phyloP scores from a whole-genome alignment of 2,888 invertebrate species.

The Nemurella pictetii region DNA sequence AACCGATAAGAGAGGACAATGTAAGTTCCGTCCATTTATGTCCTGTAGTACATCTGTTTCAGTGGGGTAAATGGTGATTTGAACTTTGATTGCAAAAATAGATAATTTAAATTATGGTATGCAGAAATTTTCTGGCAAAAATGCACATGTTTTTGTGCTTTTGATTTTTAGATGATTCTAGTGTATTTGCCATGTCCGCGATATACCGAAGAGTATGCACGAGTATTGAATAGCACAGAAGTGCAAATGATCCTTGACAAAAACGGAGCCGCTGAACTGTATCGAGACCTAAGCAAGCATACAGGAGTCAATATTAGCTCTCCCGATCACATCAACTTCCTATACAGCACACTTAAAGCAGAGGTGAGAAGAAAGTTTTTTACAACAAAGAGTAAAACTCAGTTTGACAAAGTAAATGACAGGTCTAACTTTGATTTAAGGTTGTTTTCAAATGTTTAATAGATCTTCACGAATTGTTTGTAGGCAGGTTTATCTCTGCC shows the following conservation, averaged over 20 bases:
- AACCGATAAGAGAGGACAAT: constrained; percentile 65
- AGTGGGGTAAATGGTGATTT: background rate
- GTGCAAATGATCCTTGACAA: constrained; percentile 56
- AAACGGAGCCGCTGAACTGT: constrained; percentile 53
- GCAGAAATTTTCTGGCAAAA: too few species aligned
- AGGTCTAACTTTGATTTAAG: too few species aligned
- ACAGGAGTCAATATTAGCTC: constrained; percentile 61
- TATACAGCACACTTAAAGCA: constrained; percentile 66
- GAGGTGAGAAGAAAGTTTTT: constrained; percentile 55
- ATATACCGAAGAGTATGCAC: constrained; percentile 60
- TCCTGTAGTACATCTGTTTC: too few species aligned
- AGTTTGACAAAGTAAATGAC: too few species aligned
- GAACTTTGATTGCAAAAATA: background rate
- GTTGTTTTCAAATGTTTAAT: too few species aligned
- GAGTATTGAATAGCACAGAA: constrained; percentile 55
- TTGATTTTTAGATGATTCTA: constrained; percentile 45
- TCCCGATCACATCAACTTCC: constrained; percentile 65
- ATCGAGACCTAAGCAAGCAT: constrained; percentile 55
- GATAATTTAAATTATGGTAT: background rate
- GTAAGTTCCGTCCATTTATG: constrained; percentile 49
- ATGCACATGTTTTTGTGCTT: too few species aligned
- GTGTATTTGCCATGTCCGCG: constrained; percentile 66
- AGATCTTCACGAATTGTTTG: constrained; percentile 39
- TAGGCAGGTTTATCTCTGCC: constrained; percentile 60
- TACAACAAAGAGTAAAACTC: too few species aligned